phyloP scores from a whole-genome alignment of 2,797 vertebrate species.

The Bryconaethiops microstoma region DNA sequence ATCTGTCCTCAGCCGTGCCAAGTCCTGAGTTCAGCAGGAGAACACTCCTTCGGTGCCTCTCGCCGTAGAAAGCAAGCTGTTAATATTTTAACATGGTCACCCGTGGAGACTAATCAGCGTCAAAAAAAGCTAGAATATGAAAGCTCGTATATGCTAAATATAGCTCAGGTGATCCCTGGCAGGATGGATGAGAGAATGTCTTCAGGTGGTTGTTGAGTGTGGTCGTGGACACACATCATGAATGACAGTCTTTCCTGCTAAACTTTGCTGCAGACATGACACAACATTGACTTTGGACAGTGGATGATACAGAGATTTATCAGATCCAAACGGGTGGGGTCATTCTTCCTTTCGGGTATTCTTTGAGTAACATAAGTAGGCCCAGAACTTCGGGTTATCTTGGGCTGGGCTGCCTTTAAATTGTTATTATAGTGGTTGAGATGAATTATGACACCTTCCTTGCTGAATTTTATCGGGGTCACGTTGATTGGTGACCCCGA shows the following conservation, averaged over 20 bases:
- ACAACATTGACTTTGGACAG: constrained; percentile 62
- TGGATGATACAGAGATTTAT: constrained; percentile 61
- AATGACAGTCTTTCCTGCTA: constrained; percentile 42
- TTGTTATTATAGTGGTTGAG: constrained; percentile 39
- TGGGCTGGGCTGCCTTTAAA: constrained; percentile 36
- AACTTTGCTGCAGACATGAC: constrained; percentile 62
- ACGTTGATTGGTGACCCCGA: constrained; percentile 20
- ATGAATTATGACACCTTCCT: constrained; percentile 29
- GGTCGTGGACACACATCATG: constrained; percentile 15
- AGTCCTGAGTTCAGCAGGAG: constrained; percentile 59
- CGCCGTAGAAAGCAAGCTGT: not conserved
- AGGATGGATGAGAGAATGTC: constrained; percentile 25
- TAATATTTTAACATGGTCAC: not conserved
- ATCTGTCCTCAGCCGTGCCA: constrained; percentile 66
- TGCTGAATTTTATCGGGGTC: constrained; percentile 37
- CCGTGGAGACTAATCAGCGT: constrained; percentile 23
- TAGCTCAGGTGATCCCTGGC: constrained; percentile 21
- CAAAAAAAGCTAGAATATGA: constrained; percentile 11
- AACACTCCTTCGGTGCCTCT: constrained; percentile 7
- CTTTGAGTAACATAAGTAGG: constrained; percentile 26
- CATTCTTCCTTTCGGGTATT: constrained; percentile 46
- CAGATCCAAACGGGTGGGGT: constrained; percentile 64
- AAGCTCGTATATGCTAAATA: not conserved
- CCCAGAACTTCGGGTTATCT: not conserved
- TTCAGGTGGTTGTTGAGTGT: constrained; percentile 15